Evolutionary conservation across 2,797 vertebrate species (phyloP), one percentile per base, ranked within the genome.

Genomic region (Merluccius polli): DNA sequence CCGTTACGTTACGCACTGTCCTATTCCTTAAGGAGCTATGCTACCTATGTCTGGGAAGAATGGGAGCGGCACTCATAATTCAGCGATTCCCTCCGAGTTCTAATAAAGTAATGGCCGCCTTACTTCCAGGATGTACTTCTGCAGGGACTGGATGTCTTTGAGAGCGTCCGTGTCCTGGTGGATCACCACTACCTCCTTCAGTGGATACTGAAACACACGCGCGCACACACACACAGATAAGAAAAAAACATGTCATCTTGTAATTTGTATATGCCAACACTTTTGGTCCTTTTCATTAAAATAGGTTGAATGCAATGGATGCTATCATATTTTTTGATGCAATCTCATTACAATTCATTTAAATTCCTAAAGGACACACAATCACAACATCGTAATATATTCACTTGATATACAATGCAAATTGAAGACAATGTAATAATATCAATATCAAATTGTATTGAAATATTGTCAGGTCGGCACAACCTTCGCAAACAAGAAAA

Each of bases 81-180:
- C n/a, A n/a, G n/a, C n/a, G 67, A 69, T 69, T 32, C 29, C 30
- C 30, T 16, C 31, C 15, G 30, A 29, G 29, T 31, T 69, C 29
- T 30, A 32, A 31, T 32, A 2, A 18, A 32, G 21, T 69, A 32
- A 24, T 31, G 31, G 24, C 67, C 4, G 13, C 67, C 67, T 94
- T 92, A 98, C 98, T 93, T 99, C 98, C 0, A 97, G 92, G 73
- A 99, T 96, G 70, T 98, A 99, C 84, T 97, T 97, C 92, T 99
- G 95, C 85, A 99, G 91, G 75, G 95, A 95, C 80, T 86, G 93
- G 87, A 99, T 94, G 75, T 96, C 95, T 86, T 92, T 91, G 44
- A 98, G 93, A 82, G 95, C 95, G 83, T 97, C 95, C 6, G 93
- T 85, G 84, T 99, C 97, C 90, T 97, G 96, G 87, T 97, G 96